Percentiles rank a stretch among this genome's conserved stretches.
Conservation (phyloP, 2,113 vertebrate species). For the Antigone vipio region DNA sequence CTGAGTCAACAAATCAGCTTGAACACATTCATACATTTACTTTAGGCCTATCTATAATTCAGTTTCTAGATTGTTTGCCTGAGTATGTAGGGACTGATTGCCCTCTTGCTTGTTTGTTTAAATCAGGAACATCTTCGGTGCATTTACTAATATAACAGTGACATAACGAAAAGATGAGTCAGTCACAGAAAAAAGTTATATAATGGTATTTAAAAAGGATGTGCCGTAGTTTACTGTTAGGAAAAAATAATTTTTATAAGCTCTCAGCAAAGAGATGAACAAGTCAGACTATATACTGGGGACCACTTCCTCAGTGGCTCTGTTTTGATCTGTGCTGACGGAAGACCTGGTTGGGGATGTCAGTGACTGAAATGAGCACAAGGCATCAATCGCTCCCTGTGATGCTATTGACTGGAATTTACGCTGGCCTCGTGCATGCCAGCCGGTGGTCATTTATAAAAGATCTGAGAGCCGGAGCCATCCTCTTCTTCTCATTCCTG, state of each 20-base stretch:
- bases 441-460: neutral
- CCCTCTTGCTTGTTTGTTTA: constrained; percentile 42
- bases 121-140: neutral
- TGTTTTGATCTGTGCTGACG: neutral
- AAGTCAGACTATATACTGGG: rapidly evolving
- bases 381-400: neutral
- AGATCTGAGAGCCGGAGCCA: neutral
- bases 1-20: constrained; percentile 64
- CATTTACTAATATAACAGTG: constrained; percentile 30
- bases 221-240: neutral
- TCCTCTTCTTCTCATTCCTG: neutral
- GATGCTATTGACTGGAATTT: neutral
- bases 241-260: neutral
- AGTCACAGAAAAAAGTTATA: neutral
- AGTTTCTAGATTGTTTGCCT: constrained; percentile 68
- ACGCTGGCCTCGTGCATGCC: neutral
- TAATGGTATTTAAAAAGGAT: neutral
- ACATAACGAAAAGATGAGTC: constrained; percentile 22
- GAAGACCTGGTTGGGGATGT: neutral
- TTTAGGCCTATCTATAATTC: constrained; percentile 70
- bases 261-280: neutral
- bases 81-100: constrained; percentile 31
- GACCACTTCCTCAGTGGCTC: neutral
- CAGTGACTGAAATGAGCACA: neutral
- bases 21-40: constrained; percentile 62